These are phyloP conservation scores for Crenuchus spilurus DNA, from an alignment of 2,797 vertebrate species.

Conservation along the genomic window DNA sequence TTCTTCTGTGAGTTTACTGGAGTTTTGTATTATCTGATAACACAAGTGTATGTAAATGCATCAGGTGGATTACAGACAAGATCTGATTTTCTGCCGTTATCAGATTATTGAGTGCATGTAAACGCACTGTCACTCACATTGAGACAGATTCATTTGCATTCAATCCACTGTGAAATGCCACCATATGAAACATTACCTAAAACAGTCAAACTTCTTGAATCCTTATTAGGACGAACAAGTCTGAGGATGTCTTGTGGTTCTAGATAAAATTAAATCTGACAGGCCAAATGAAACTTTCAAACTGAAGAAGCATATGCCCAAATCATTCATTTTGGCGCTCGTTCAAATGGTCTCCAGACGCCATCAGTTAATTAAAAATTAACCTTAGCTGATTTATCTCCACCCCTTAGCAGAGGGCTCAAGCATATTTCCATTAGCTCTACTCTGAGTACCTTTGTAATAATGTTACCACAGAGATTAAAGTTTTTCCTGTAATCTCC, in stretches of 20 bases:
- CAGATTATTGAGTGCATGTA: too few species aligned
- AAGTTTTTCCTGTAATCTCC: constrained; percentile 18
- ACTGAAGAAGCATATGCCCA: constrained; percentile 58
- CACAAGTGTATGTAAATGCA: too few species aligned
- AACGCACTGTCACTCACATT: too few species aligned
- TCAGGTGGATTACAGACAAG: too few species aligned
- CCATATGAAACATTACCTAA: background rate
- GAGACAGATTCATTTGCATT: background rate
- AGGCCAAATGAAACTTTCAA: constrained; percentile 38
- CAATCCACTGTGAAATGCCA: background rate
- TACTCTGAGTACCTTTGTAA: constrained; percentile 32
- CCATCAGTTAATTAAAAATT: constrained; percentile 70
- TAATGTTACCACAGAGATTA: constrained; percentile 29
- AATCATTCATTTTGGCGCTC: constrained; percentile 65
- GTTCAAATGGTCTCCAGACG: constrained; percentile 67
- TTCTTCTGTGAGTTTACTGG: too few species aligned
- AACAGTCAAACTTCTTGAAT: background rate
- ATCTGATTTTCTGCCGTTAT: too few species aligned
- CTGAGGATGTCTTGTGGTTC: constrained; percentile 4
- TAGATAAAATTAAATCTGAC: constrained; percentile 30
- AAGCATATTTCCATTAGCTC: constrained; percentile 53
- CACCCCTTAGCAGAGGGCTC: constrained; percentile 58
- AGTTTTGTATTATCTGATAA: too few species aligned
- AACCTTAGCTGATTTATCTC: constrained; percentile 71
- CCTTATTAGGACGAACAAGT: background rate